These are phyloP conservation scores for Stenotaenia linearis DNA, from an alignment of 2,888 invertebrate species.

Conservation along the genomic window DNA sequence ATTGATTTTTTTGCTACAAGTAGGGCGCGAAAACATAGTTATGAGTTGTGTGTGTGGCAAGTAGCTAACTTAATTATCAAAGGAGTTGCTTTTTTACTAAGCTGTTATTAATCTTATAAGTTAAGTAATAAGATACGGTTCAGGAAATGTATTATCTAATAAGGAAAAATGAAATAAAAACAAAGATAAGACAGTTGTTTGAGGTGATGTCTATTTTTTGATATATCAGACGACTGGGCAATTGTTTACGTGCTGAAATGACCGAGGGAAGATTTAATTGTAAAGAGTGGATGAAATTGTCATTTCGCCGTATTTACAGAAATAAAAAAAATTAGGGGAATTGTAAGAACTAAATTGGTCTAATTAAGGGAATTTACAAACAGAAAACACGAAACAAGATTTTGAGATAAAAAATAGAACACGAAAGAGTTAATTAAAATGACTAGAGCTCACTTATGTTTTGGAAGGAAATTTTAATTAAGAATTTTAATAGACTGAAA, in stretches of 20 bases:
- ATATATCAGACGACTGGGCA: too few relatives aligned
- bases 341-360: background rate
- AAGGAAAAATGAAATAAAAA: too few relatives aligned
- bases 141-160: background rate
- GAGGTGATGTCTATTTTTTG: too few relatives aligned
- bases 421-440: background rate
- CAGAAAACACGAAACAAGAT: background rate
- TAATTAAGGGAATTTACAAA: background rate
- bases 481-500: background rate
- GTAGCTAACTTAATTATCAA: constrained; percentile 20
- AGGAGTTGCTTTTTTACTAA: background rate
- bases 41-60: constrained; percentile 6
- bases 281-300: too few relatives aligned
- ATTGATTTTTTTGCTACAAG: background rate
- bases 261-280: too few relatives aligned
- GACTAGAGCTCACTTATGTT: background rate
- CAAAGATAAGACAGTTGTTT: too few relatives aligned
- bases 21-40: constrained; percentile 23
- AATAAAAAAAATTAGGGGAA: background rate
- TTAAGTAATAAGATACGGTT: background rate
- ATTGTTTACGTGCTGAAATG: too few relatives aligned
- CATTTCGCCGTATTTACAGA: background rate
- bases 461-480: background rate
- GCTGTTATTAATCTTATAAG: background rate
- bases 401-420: background rate